Evolutionary conservation across 2,113 vertebrate species (phyloP).

Genomic region (Mirounga angustirostris): DNA sequence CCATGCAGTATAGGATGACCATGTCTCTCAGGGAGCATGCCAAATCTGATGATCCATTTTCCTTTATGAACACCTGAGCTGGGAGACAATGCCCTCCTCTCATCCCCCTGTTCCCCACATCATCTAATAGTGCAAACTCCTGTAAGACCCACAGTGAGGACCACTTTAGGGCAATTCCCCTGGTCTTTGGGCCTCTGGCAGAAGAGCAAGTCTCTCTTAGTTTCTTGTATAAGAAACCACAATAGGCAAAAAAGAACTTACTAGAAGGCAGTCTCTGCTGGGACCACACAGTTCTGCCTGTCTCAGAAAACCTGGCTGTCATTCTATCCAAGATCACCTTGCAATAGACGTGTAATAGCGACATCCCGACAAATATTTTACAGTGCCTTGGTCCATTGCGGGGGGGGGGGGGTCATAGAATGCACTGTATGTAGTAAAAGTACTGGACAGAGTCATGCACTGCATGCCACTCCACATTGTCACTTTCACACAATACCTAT

Average conservation of each 20-base stretch:
- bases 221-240: neutral
- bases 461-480: rapidly evolving
- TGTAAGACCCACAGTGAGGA: neutral
- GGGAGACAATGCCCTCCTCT: neutral
- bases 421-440: neutral
- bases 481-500: rapidly evolving
- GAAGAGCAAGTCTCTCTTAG: neutral
- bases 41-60: neutral
- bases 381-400: rapidly evolving
- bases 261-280: neutral
- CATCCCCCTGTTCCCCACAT: neutral
- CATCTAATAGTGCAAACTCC: no score
- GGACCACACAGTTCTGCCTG: neutral
- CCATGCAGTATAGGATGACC: no score
- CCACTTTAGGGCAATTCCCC: neutral
- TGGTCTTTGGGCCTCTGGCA: neutral
- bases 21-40: neutral
- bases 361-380: no score
- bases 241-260: neutral
- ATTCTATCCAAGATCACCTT: no score
- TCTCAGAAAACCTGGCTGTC: neutral
- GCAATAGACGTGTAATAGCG: rapidly evolving
- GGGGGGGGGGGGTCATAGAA: no score
- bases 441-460: rapidly evolving
- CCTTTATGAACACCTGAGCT: neutral